Evolutionary conservation across 1,140 invertebrate genomes (phyloP).

Genomic region (Amphibalanus amphitrite): DNA sequence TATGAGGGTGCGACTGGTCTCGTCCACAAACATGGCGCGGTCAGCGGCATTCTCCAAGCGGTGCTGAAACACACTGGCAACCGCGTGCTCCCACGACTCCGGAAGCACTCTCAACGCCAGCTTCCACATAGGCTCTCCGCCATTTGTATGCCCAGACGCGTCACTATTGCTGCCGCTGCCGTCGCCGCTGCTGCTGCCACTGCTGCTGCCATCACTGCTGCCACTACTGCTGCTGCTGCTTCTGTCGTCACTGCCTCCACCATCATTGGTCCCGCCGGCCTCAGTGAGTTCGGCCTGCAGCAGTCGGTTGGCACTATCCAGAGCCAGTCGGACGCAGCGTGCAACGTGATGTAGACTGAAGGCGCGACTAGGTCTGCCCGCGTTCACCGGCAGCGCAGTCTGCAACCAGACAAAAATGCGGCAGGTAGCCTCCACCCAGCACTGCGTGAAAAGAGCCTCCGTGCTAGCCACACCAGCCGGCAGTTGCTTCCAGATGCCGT

Average conservation of each 20-base stretch:
- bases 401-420: not conserved
- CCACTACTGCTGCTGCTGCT: too few relatives aligned
- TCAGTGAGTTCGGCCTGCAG: not conserved
- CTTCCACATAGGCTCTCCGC: not conserved
- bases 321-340: not conserved
- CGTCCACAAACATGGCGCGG: not conserved
- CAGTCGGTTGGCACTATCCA: not conserved
- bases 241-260: too few relatives aligned
- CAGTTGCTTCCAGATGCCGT: not conserved
- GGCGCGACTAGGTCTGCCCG: not conserved
- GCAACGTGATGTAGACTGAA: not conserved
- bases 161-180: too few relatives aligned
- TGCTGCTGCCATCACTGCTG: too few relatives aligned
- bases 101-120: not conserved
- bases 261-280: too few relatives aligned
- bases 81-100: not conserved
- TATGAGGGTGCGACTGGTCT: not conserved
- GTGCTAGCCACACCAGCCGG: too few relatives aligned
- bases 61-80: not conserved
- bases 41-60: not conserved
- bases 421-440: not conserved
- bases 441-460: not conserved
- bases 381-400: not conserved
- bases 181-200: too few relatives aligned
- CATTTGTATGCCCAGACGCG: too few relatives aligned